Evolutionary conservation across 2,888 invertebrate genomes (phyloP), one percentile per base, ranked within the genome.

Genomic region (Neoitamus cyanurus): DNA sequence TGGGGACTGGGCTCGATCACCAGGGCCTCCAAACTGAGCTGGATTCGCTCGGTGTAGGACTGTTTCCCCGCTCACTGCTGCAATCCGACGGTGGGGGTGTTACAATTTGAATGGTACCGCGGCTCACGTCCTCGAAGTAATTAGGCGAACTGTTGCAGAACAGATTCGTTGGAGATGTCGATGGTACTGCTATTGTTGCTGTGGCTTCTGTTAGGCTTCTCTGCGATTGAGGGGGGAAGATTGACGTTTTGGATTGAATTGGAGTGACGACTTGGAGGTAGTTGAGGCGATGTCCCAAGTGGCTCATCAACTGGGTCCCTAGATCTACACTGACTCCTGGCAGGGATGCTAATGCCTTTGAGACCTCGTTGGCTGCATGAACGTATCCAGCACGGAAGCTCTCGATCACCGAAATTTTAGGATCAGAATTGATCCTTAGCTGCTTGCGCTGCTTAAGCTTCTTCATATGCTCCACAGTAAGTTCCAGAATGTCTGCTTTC

Each of bases 251-350:
- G 3, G 15, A 20, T 0, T 87, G 87, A 11, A 88, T 87, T 0
- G 89, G 91, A 69, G 91, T 91, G 82, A 91, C 90, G 28, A 91
- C 91, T 89, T 91, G 91, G 84, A 91, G 85, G 83, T 91, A 91
- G 87, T 97, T 97, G 86, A 97, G 93, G 58, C 96, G 94, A 92
- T 96, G 96, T 9, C 97, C 97, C 87, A 97, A 93, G 91, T 97
- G 97, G 83, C 97, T 96, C 97, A 97, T 97, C 87, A 97, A 93
- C 89, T 96, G 96, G 58, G 97, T 97, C 73, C 97, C 97, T 86
- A 97, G 92, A 89, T 95, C 94, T 87, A 97, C 95, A 90, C 97
- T 97, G 87, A 97, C 96, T 86, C 96, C 96, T 36, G 97, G 97
- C 36, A 96, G 96, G 36, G 96, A 94, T 3, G 97, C 97, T 88